Base-by-base conservation (phyloP, 2,113 vertebrate species). In the Rhipidura dahli region DNA sequence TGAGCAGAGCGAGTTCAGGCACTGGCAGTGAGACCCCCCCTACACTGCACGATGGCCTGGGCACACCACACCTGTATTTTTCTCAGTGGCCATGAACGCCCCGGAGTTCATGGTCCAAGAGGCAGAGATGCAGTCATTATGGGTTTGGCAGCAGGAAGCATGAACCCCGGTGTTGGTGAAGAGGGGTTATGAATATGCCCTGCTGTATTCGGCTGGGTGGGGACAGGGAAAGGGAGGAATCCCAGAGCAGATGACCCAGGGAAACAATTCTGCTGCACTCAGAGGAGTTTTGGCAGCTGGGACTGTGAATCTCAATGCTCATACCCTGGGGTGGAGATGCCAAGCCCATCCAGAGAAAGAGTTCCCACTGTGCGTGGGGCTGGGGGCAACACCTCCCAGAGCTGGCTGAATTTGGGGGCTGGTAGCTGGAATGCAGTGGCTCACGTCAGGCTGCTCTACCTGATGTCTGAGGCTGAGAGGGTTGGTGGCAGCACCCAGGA, bases 321-420 rank as follows among this genome's bases (percentile, higher is more conserved):
- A 30, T 42, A 47, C 14, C 21, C 54, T 24, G 44, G 35, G 27
- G 40, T 45, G 37, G 59, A 79, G 50, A 54, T 42, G 65, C 64
- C 70, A 16, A 91, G 45, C 78, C 73, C 70, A 57, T 31, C 19
- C 23, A 37, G 33, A 63, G 47, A 72, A 82, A 35, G 78, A 86
- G 79, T 61, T 83, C 54, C 42, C 0, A 1, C 64, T 42, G 2
- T 13, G 50, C 2, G 0, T 1, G 24, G 84, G 70, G 54, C 53
- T 27, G 35, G 66, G 61, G 50, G 24, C 2, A 7, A 31, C 39
- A 47, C 54, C 66, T 87, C 3, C 5, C 54, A 9, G 18, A 79
- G 50, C 26, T 2, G 65, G 61, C 63, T 83, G 89, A 10, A 30
- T 82, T 5, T 50, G 45, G 51, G 83, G 49, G 76, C 71, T 78